These are phyloP conservation scores for Leptopilina syphax DNA, from an alignment of 2,888 invertebrate species.

Conservation along the genomic window DNA sequence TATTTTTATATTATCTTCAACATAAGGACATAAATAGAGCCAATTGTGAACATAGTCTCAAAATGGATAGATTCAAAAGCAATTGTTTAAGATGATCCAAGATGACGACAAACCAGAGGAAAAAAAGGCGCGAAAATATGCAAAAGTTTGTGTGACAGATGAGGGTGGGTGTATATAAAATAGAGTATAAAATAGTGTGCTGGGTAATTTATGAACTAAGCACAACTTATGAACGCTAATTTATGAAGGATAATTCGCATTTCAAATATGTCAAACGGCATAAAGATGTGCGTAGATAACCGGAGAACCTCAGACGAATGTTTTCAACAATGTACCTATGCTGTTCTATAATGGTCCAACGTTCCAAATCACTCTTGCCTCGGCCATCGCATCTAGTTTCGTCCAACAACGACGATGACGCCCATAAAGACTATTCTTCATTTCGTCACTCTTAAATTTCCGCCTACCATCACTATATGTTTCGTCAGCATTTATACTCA, in stretches of 20 bases:
- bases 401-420: constrained; percentile 54
- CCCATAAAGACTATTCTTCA: constrained; percentile 59
- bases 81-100: too few species aligned
- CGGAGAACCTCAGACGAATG: constrained; percentile 62
- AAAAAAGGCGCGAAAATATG: too few species aligned
- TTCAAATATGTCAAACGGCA: constrained; percentile 4
- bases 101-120: too few species aligned
- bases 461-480: constrained; percentile 4
- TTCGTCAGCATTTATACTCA: background rate
- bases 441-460: constrained; percentile 54
- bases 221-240: background rate
- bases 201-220: too few species aligned
- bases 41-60: too few species aligned
- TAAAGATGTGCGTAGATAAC: constrained; percentile 25
- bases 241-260: background rate
- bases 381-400: constrained; percentile 57
- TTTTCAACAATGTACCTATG: constrained; percentile 73
- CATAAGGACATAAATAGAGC: too few species aligned
- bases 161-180: too few species aligned
- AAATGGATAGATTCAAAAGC: too few species aligned
- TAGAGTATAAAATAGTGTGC: too few species aligned
- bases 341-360: constrained; percentile 74
- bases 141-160: too few species aligned
- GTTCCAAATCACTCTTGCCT: constrained; percentile 72
- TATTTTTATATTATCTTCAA: too few species aligned